Base-by-base conservation (phyloP, 2,797 vertebrate species). In the Knipowitschia caucasica region DNA sequence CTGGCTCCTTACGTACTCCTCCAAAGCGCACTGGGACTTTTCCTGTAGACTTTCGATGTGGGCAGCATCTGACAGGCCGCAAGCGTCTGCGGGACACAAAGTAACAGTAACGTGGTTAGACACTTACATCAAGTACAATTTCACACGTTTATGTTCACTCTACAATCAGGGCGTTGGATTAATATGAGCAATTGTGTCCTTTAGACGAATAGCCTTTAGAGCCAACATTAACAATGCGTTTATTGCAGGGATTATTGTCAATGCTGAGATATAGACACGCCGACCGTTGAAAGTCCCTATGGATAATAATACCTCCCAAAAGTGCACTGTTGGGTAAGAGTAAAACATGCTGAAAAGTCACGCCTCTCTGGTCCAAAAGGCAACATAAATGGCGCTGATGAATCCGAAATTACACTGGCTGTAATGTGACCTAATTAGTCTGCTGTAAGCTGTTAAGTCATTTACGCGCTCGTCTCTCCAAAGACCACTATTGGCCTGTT, bases 11-110 rank as follows among this genome's bases (percentile, higher is more conserved):
- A 98, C 96, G 17, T 98, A 98, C 63, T 98, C 96, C 89, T 98
- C 96, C 82, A 98, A 89, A 45, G 96, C 96, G 75, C 96, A 98
- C 83, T 98, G 96, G 50, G 95, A 98, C 78, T 98, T 98, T 90
- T 98, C 96, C 77, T 98, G 96, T 60, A 98, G 92, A 84, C 95
- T 97, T 83, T 98, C 96, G 88, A 98, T 96, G 88, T 98, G 96
- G 74, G 94, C 95, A 53, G 94, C 94, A 78, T 98, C 96, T 80
- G 95, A 98, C 83, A 98, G 93, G 90, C 95, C 95, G 81, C 96
- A 98, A 84, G 95, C 95, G 80, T 98, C 95, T 98, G 89, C 44
- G 47, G 38, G 62, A 68, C 42, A 81, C 58, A 75, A 56, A 69
- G 51, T 33, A 11, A 64, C 47, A 50, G 56, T 46, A 68, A 14